These are phyloP conservation scores for Cynopterus sphinx DNA, from an alignment of 2,797 vertebrate species.

Conservation along the genomic window DNA sequence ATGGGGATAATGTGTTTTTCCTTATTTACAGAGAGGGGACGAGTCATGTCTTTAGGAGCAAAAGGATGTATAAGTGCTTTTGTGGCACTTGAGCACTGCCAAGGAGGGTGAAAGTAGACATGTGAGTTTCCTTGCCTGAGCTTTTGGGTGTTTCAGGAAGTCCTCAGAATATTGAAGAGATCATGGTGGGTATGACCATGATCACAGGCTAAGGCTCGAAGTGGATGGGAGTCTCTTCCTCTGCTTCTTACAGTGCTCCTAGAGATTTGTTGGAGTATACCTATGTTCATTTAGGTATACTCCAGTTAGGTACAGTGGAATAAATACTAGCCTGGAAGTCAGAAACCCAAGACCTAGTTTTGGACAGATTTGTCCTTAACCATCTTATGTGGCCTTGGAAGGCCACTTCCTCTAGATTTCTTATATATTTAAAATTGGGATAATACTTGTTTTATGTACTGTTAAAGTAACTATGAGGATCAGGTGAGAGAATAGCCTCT, in stretches of 20 bases:
- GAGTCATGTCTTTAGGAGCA: neutral
- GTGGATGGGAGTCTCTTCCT: neutral
- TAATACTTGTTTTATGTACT: neutral
- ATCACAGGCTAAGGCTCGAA: neutral
- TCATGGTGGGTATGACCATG: neutral
- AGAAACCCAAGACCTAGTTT: neutral
- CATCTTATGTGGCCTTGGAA: neutral
- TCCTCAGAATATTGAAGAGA: neutral
- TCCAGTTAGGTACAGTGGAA: neutral
- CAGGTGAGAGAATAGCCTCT: slow-evolving; percentile 40
- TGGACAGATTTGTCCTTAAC: slow-evolving; percentile 1
- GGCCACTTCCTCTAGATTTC: neutral
- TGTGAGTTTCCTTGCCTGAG: slow-evolving; percentile 18
- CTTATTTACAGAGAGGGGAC: neutral
- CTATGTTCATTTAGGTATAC: neutral
- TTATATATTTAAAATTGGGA: slow-evolving; percentile 10
- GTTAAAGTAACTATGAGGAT: slow-evolving; percentile 3
- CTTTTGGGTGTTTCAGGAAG: slow-evolving; percentile 32
- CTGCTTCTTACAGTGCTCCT: neutral
- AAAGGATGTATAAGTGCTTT: neutral
- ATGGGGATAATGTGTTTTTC: slow-evolving; percentile 26
- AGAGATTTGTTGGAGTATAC: neutral
- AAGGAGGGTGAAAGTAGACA: slow-evolving; percentile 1
- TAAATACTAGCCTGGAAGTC: neutral
- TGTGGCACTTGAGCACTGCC: neutral